A percentile compares a stretch with the other conserved stretches of the same genome.
Conservation (phyloP, 2,888 invertebrate genomes). For the Trypoxylon attenuatum region DNA sequence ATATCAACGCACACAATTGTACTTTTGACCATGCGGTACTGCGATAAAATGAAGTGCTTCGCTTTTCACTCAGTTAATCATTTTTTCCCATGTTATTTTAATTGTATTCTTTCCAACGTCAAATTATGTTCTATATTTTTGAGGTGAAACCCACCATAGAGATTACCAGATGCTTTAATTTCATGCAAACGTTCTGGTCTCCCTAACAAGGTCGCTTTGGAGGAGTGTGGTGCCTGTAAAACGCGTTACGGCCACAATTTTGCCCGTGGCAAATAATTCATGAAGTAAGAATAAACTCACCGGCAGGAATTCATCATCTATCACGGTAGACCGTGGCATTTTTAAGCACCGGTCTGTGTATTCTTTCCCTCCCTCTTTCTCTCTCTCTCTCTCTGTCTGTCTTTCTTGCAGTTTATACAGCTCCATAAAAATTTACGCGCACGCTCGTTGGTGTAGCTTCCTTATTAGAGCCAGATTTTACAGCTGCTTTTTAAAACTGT, state of each 20-base stretch:
- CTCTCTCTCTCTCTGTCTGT: neutral
- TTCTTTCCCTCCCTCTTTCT: neutral
- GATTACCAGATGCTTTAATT: no score
- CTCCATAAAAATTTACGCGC: neutral
- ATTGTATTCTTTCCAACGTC: no score
- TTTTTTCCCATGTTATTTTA: no score
- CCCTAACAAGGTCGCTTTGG: no score
- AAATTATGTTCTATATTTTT: no score
- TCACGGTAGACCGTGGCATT: neutral
- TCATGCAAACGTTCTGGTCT: no score
- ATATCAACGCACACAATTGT: no score
- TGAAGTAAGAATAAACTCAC: neutral
- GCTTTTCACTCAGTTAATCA: no score
- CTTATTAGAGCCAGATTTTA: neutral
- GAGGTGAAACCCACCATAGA: no score
- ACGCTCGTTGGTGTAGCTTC: neutral
- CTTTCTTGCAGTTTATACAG: neutral
- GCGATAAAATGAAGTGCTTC: no score
- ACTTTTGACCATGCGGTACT: no score
- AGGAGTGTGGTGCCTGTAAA: no score
- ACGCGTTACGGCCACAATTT: neutral
- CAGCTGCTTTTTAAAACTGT: neutral
- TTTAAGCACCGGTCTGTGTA: neutral
- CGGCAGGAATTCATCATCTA: neutral
- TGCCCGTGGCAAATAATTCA: neutral